phyloP scores from a whole-genome alignment of 2,797 vertebrate genomes.

The Enteromius argenteus region DNA sequence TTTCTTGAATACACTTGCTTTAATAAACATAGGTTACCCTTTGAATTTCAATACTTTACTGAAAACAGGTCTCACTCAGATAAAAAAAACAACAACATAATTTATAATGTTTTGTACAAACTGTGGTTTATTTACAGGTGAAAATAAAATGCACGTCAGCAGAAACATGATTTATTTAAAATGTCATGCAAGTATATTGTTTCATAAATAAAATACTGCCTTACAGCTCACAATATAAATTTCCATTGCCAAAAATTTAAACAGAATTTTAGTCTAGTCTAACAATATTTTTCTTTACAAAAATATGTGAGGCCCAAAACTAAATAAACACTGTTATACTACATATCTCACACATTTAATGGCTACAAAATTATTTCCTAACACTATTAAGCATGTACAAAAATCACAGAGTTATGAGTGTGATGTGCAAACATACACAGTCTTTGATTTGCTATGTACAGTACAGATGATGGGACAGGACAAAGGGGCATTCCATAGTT shows the following conservation, averaged over 20 bases:
- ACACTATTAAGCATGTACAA: slow-evolving; percentile 20
- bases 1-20: background rate
- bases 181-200: slow-evolving; percentile 33
- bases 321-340: background rate
- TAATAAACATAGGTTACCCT: background rate
- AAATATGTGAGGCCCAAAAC: background rate
- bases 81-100: background rate
- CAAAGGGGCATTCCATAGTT: slow-evolving; percentile 6
- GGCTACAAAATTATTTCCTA: background rate
- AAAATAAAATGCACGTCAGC: slow-evolving; percentile 19
- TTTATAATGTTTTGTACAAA: slow-evolving; percentile 10
- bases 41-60: background rate
- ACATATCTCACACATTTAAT: slow-evolving; percentile 15
- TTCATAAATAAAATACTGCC: slow-evolving; percentile 35
- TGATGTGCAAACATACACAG: slow-evolving; percentile 8
- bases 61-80: background rate
- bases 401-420: slow-evolving; percentile 9
- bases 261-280: background rate
- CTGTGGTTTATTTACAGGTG: slow-evolving; percentile 24
- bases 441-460: slow-evolving; percentile 43
- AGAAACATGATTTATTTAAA: slow-evolving; percentile 32
- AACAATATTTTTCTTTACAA: slow-evolving; percentile 6
- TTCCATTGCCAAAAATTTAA: background rate
- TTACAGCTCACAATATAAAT: slow-evolving; percentile 13
- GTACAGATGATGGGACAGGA: slow-evolving; percentile 32